These are phyloP conservation scores for Muscidifurax raptorellus DNA, from an alignment of 1,140 invertebrate genomes.

Conservation along the genomic window DNA sequence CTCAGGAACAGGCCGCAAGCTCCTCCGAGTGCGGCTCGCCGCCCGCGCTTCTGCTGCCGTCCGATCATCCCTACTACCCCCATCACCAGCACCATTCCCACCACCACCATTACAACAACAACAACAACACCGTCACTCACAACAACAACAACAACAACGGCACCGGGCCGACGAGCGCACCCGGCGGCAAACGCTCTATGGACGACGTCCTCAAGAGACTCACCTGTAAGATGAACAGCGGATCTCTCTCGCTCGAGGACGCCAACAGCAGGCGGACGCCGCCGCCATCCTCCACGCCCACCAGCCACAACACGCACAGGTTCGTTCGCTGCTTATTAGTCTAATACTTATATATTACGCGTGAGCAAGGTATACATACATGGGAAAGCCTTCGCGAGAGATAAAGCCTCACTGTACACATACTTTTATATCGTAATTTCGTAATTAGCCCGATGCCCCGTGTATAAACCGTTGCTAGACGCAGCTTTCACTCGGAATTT, in stretches of 20 bases:
- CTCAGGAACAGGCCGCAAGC: conserved; percentile 73
- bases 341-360: neutral
- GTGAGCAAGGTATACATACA: no score
- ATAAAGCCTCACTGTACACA: no score
- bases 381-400: no score
- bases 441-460: no score
- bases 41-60: conserved; percentile 78
- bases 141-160: conserved; percentile 69
- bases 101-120: conserved; percentile 58
- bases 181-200: conserved; percentile 83
- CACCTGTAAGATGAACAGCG: conserved; percentile 85
- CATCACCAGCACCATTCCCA: conserved; percentile 72
- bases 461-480: no score
- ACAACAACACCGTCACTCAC: conserved; percentile 75
- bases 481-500: conserved; percentile 6
- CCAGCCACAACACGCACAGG: conserved; percentile 71
- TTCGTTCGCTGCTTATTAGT: conserved; percentile 48
- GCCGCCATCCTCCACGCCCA: conserved; percentile 80
- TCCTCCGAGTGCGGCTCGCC: conserved; percentile 84
- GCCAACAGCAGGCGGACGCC: conserved; percentile 73
- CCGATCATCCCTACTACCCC: conserved; percentile 65
- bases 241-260: conserved; percentile 65
- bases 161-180: conserved; percentile 59
- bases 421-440: neutral
- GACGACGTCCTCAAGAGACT: conserved; percentile 90